Base-by-base conservation (phyloP, 1,140 invertebrate species). In the Zaprionus camerounensis region DNA sequence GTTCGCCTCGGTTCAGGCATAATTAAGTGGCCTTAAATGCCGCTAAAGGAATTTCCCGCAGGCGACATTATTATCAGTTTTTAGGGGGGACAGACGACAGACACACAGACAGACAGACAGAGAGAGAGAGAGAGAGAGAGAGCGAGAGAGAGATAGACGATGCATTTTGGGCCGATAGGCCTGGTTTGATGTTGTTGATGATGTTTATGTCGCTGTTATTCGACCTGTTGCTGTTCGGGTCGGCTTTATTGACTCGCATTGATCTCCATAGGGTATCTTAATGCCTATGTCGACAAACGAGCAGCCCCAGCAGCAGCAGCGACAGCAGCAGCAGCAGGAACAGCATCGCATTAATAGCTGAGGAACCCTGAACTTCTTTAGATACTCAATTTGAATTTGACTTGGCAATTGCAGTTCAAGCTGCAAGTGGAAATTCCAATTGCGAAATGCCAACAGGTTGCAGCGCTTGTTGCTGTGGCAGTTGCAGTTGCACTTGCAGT, bases 1-100 rank as follows among this genome's bases (percentile, higher is more conserved):
- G 36, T 62, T 46, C 28, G 31, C 51, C 53, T 78, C 51, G 38
- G 55, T 58, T 70, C 51, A 74, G 72, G 78, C 85, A 90, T 90
- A 90, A 90, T 90, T 90, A 90, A 90, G 85, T 90, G 85, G 85
- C 86, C 85, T 72, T 80, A 90, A 90, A 90, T 90, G 85, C 85
- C 85, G 86, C 85, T 84, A 82, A 90, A 90, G 85, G 85, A 90
- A 90, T 90, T 88, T 90, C 85, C 78, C 82, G 76, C 79, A 90
- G 85, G 85, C 85, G 85, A 90, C 85, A 90, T 90, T 90, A 90
- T 90, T 90, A 90, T 90, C 85, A 90, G 81, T 90, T 73, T 70
- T 81, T 77, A 75, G 49, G 63, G 57, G 57, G 67, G 46, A 66
- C 12, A 13, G 44, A 46, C 57, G 24, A 61, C 22, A 36, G 17